These are phyloP conservation scores for Percina caprodes DNA, from an alignment of 2,113 vertebrate genomes.

Conservation along the genomic window DNA sequence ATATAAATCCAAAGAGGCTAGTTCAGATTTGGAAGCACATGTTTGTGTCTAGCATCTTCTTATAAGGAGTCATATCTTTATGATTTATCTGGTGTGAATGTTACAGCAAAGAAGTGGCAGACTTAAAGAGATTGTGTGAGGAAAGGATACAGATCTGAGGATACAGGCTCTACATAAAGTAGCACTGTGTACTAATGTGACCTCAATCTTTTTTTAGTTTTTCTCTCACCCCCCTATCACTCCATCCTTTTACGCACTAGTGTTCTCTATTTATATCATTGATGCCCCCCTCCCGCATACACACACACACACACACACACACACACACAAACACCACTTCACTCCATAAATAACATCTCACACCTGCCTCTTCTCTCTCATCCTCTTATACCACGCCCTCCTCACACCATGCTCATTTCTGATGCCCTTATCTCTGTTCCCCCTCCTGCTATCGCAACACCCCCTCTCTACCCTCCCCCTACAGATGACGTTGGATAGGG, in stretches of 20 bases:
- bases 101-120: not conserved
- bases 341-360: slow-evolving; percentile 52
- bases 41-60: not conserved
- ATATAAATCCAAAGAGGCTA: not conserved
- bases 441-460: not conserved
- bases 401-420: not conserved
- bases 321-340: not conserved
- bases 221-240: slow-evolving; percentile 23
- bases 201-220: not conserved
- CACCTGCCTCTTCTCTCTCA: slow-evolving; percentile 46
- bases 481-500: slow-evolving; percentile 87
- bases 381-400: not conserved
- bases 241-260: slow-evolving; percentile 28
- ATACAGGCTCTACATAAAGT: not conserved
- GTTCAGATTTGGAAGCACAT: not conserved
- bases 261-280: slow-evolving; percentile 55
- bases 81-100: not conserved
- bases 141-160: slow-evolving; percentile 1
- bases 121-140: not conserved
- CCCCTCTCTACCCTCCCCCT: slow-evolving; percentile 7
- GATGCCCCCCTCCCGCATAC: fast-evolving
- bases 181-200: slow-evolving; percentile 18
- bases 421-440: not conserved
- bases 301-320: not conserved
- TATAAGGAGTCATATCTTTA: not conserved